Conservation (phyloP, 2,797 vertebrate species). For the Channallabes apus region DNA sequence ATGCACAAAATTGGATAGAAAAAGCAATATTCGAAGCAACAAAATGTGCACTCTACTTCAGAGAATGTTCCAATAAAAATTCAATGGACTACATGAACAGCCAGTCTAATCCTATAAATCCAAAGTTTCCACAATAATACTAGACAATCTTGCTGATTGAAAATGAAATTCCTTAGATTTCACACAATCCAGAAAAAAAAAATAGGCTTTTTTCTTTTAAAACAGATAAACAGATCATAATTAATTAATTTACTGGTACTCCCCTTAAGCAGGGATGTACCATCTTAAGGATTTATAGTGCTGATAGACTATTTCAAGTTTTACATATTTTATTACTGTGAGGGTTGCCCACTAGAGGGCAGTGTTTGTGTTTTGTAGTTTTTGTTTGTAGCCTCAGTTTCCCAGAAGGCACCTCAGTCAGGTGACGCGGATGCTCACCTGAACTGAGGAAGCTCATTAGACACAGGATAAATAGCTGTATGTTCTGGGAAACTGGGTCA, state of each 20-base stretch:
- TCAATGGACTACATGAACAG: neutral
- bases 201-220: neutral
- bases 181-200: neutral
- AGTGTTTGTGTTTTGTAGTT: no score
- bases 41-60: neutral
- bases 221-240: neutral
- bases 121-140: neutral
- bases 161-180: conserved; percentile 23
- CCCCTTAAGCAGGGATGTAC: neutral
- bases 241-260: neutral
- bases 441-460: no score
- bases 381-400: no score
- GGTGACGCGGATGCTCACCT: no score
- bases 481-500: no score
- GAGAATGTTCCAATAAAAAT: neutral
- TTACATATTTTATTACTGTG: no score
- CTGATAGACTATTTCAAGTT: no score
- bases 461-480: no score
- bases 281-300: neutral
- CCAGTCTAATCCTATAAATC: neutral
- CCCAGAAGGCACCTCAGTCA: no score
- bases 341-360: no score
- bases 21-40: neutral
- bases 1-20: neutral
- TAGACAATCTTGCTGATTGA: conserved; percentile 1